Conservation (phyloP, 2,113 vertebrate species). For the Oncorhynchus gorbuscha region DNA sequence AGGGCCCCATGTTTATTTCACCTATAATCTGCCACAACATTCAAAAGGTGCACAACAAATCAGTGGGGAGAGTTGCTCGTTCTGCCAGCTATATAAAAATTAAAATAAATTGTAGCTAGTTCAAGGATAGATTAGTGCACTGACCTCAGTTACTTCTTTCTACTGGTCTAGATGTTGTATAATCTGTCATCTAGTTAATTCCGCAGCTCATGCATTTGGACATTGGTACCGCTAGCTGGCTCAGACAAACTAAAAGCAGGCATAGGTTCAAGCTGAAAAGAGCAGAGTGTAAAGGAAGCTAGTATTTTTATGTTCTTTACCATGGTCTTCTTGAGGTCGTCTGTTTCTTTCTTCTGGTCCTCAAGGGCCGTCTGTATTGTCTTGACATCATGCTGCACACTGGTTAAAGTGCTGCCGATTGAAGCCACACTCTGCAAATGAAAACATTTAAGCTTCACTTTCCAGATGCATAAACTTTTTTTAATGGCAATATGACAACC, state of each 20-base stretch:
- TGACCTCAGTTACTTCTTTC: neutral
- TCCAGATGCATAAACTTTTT: neutral
- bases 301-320: slow-evolving; percentile 70
- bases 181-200: neutral
- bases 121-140: neutral
- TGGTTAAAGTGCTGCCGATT: slow-evolving; percentile 92
- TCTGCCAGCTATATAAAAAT: neutral
- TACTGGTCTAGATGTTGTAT: neutral
- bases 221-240: neutral
- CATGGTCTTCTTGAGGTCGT: slow-evolving; percentile 73
- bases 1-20: too few relatives aligned
- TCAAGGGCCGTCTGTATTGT: slow-evolving; percentile 85
- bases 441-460: neutral
- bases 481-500: neutral
- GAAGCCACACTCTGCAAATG: slow-evolving; percentile 88
- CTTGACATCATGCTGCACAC: slow-evolving; percentile 90
- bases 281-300: neutral
- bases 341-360: slow-evolving; percentile 80
- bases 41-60: too few relatives aligned
- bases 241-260: neutral
- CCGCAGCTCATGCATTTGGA: neutral
- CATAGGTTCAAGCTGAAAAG: neutral
- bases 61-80: neutral
- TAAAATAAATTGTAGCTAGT: neutral
- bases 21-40: too few relatives aligned